Conservation (phyloP, 2,113 vertebrate genomes). For the Ginglymostoma cirratum region DNA sequence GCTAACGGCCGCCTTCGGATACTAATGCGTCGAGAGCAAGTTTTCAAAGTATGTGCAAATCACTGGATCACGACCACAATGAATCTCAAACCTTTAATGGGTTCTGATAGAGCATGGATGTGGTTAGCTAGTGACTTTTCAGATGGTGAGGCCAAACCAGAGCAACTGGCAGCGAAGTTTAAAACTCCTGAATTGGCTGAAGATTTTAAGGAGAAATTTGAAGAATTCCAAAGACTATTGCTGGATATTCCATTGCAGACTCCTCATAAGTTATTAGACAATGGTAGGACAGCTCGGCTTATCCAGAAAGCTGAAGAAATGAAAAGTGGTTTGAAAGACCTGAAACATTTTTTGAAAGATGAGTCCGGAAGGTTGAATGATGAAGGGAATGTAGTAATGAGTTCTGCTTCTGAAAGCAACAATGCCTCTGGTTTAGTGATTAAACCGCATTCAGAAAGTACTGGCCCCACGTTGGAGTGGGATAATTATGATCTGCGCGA, state of each 20-base stretch:
- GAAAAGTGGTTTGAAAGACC: constrained; percentile 92
- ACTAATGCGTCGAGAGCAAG: constrained; percentile 92
- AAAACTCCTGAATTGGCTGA: constrained; percentile 83
- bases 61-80: constrained; percentile 97
- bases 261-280: constrained; percentile 89
- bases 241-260: constrained; percentile 93
- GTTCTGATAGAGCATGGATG: constrained; percentile 91
- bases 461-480: constrained; percentile 80
- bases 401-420: constrained; percentile 41
- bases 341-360: constrained; percentile 84
- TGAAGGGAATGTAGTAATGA: constrained; percentile 56
- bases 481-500: constrained; percentile 82
- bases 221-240: constrained; percentile 82
- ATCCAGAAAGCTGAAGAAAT: constrained; percentile 97
- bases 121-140: constrained; percentile 93
- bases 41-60: constrained; percentile 94
- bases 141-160: constrained; percentile 81
- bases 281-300: constrained; percentile 81
- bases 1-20: constrained; percentile 82
- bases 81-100: constrained; percentile 87
- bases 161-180: constrained; percentile 89
- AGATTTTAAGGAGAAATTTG: constrained; percentile 92
- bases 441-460: constrained; percentile 65
- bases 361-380: constrained; percentile 72
- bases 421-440: constrained; percentile 53